Evolutionary conservation across 2,113 vertebrate species (phyloP), one percentile per base, ranked within the genome.

Genomic region (Neopipo cinnamomea): DNA sequence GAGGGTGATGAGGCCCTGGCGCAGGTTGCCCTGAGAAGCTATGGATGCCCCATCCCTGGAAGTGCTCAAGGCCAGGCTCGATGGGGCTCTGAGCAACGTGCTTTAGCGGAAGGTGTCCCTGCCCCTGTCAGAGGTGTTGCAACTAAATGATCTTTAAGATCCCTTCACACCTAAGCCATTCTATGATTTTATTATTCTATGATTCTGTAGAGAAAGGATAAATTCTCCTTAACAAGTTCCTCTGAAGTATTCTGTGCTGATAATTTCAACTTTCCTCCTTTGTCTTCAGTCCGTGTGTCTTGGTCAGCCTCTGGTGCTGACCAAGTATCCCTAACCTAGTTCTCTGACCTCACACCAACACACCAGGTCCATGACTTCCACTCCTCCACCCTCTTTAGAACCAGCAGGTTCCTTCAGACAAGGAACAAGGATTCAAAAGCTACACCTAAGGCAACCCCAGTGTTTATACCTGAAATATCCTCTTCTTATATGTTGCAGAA

Each of bases 1-100:
- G 39, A 52, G 27, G 18, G 7, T 33, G 2, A 1, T 4, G 14
- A 61, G 25, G 27, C 12, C 12, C 41, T 47, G n/a, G 22, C 12
- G 61, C 33, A 44, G 39, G 37, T 0, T 33, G 6, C 12, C 27
- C 39, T 46, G 65, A 44, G 55, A 16, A 53, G n/a, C 6, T 62
- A 14, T 71, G 66, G 30, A 16, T 65, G 49, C 9, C 14, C 12
- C 41, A 68, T 5, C 41, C 12, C 30, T 79, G 49, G n/a, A 35
- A 41, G n/a, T 14, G 9, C 30, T 17, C 42, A 56, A 27, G 21
- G 11, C 21, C 30, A 49, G 35, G 25, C 0, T 63, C 3, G 11
- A 22, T 0, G 0, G 35, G 28, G 4, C 8, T 65, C 16, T 14
- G 58, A 31, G 7, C 1, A 5, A 1, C 5, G 20, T 56, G 58